Conservation (phyloP, 1,140 invertebrate species). For the Euwallacea similis region DNA sequence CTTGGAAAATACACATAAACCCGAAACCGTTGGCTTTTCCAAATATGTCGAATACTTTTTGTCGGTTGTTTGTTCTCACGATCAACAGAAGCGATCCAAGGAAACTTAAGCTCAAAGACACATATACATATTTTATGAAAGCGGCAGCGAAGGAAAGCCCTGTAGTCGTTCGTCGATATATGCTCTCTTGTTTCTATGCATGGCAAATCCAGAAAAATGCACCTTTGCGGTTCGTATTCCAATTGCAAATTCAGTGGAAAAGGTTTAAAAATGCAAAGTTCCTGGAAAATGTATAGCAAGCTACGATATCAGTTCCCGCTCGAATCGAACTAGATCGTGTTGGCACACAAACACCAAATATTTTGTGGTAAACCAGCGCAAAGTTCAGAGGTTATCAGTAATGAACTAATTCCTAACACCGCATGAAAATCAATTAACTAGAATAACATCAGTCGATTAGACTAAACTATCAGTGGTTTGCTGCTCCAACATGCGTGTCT, state of each 20-base stretch:
- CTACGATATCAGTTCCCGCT: background rate
- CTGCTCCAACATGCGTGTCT: background rate
- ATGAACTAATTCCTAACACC: background rate
- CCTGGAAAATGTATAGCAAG: background rate
- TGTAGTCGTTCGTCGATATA: background rate
- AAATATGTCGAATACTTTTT: too few relatives aligned
- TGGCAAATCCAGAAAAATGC: background rate
- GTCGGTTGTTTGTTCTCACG: too few relatives aligned
- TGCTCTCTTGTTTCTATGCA: background rate
- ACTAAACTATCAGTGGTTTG: background rate
- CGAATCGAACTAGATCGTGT: background rate
- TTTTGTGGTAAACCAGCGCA: background rate
- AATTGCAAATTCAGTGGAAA: background rate
- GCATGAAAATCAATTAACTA: slow-evolving; percentile 15
- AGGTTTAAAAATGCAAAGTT: background rate
- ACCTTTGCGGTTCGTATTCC: slow-evolving; percentile 4
- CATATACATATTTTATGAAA: too few relatives aligned
- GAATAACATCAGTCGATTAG: slow-evolving; percentile 10
- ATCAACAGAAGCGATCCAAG: too few relatives aligned
- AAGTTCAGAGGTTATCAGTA: slow-evolving; percentile 18
- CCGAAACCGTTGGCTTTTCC: too few relatives aligned
- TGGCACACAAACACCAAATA: slow-evolving; percentile 3
- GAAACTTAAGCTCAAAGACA: too few relatives aligned
- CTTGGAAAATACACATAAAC: too few relatives aligned
- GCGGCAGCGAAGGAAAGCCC: too few relatives aligned